Evolutionary conservation across 1,140 invertebrate genomes (phyloP), one percentile per base, ranked within the genome.

Genomic region (Physella acuta): DNA sequence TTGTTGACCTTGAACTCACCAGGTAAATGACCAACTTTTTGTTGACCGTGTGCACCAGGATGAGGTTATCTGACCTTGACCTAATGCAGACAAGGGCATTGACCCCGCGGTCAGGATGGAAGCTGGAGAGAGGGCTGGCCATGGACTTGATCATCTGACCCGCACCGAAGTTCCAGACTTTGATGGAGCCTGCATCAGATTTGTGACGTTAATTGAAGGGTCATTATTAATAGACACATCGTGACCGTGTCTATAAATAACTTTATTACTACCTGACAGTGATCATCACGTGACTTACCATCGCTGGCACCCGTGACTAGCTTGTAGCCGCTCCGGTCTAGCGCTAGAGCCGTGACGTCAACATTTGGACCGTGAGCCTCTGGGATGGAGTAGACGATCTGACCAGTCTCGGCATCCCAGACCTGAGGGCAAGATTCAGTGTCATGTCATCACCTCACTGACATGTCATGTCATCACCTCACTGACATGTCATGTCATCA

Each of bases 161-260:
- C 28, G 83, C 79, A 20, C 81, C 82, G 76, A 83, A 78, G 69
- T 85, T 82, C 83, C 83, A 85, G 33, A 85, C 75, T 61, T 82
- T 82, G 34, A 85, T 64, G 30, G 83, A 85, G 8, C 83, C 83
- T 83, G n/a, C n/a, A n/a, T n/a, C n/a, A n/a, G n/a, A n/a, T n/a
- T n/a, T n/a, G n/a, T n/a, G n/a, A n/a, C n/a, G n/a, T n/a, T 28
- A 70, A 51, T 11, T 31, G 31, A 16, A 61, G 24, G n/a, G 55
- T 17, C 14, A 17, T 28, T 16, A 49, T 14, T 14, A 49, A 49
- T n/a, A 49, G 44, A 49, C n/a, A 49, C n/a, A n/a, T 49, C n/a
- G 11, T 49, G n/a, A 49, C n/a, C n/a, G n/a, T 49, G 11, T 49
- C n/a, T 11, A 49, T 49, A 49, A 49, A 49, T n/a, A 49, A 49